These are phyloP conservation scores for Peribatodes rhomboidaria DNA, from an alignment of 2,888 invertebrate species.

Conservation along the genomic window DNA sequence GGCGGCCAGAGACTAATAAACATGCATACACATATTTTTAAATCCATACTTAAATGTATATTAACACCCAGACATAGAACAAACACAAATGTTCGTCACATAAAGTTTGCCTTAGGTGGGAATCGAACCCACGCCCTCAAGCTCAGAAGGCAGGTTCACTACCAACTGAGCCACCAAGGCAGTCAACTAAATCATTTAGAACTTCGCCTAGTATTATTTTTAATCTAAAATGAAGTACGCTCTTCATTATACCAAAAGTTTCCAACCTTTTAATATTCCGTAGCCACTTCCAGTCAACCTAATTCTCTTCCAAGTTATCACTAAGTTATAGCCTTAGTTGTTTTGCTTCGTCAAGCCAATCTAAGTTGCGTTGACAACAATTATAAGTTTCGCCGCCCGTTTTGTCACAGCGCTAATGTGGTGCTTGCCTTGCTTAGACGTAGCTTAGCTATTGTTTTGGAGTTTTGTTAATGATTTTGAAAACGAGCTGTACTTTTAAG, in stretches of 20 bases:
- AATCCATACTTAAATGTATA: no score
- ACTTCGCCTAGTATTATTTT: background rate
- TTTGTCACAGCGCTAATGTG: conserved; percentile 60
- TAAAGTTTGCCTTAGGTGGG: no score
- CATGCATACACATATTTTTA: no score
- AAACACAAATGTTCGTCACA: no score
- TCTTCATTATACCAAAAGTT: background rate
- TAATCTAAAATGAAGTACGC: background rate
- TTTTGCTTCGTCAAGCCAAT: conserved; percentile 69
- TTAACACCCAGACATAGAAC: no score
- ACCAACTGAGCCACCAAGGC: no score
- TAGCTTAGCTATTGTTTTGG: conserved; percentile 48
- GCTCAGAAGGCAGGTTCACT: no score
- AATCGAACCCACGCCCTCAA: no score
- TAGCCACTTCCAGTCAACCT: conserved; percentile 38
- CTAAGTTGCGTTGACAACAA: conserved; percentile 72
- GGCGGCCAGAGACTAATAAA: no score
- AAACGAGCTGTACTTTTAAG: background rate
- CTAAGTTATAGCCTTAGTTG: conserved; percentile 63
- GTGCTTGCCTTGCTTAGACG: conserved; percentile 51
- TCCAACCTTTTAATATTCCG: background rate
- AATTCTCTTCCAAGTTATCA: conserved; percentile 52
- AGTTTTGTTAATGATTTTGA: conserved; percentile 5
- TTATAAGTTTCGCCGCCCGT: conserved; percentile 62
- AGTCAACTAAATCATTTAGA: no score